Evolutionary conservation across 2,113 vertebrate genomes (phyloP).

Genomic region (Syrrhaptes paradoxus): DNA sequence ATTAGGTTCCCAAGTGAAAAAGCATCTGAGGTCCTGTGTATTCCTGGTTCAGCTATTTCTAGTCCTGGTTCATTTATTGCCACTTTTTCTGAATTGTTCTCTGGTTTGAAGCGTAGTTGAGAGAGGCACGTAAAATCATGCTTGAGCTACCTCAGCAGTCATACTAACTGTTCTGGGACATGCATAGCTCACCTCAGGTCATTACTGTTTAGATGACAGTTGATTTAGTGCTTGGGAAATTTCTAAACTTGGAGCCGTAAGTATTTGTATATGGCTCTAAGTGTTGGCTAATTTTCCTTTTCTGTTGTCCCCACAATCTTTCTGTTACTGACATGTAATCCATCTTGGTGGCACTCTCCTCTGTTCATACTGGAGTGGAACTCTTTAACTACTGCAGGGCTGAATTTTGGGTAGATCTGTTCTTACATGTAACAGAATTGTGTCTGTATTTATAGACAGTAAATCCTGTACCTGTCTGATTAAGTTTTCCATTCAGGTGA

Average conservation of each 20-base stretch:
- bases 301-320: neutral
- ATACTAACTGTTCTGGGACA: neutral
- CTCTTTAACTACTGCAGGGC: neutral
- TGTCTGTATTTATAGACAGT: rapidly evolving
- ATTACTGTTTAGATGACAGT: neutral
- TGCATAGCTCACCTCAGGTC: neutral
- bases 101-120: neutral
- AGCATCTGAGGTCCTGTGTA: neutral
- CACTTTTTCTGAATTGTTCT: neutral
- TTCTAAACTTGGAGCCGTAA: neutral
- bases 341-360: neutral
- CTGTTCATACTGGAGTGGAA: neutral
- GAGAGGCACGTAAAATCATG: neutral
- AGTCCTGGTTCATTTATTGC: neutral
- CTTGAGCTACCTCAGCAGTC: neutral
- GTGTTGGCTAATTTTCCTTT: neutral
- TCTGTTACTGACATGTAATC: neutral
- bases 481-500: neutral
- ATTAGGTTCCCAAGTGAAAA: neutral
- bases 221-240: neutral
- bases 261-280: neutral
- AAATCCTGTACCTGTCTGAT: neutral
- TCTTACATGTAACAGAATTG: rapidly evolving
- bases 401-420: neutral
- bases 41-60: neutral